These are phyloP conservation scores for Oreochromis mossambicus DNA, from an alignment of 2,797 vertebrate genomes.

Conservation along the genomic window DNA sequence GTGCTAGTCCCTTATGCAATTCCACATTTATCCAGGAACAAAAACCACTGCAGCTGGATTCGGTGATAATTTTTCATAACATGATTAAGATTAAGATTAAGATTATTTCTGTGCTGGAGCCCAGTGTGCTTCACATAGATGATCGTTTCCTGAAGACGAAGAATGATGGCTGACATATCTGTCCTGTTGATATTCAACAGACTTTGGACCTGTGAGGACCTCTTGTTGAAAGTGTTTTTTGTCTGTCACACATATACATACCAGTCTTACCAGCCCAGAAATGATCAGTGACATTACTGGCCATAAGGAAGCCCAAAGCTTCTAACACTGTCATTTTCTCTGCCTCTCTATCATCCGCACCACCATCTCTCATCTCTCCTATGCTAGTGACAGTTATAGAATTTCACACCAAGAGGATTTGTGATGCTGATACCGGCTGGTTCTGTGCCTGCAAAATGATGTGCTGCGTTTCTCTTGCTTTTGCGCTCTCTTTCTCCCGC, in stretches of 20 bases:
- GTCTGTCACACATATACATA: slow-evolving; percentile 15
- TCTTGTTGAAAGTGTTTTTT: neutral
- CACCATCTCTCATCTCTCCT: slow-evolving; percentile 39
- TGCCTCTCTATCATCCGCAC: slow-evolving; percentile 35
- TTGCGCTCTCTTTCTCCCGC: neutral
- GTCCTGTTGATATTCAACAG: neutral
- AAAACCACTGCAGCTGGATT: neutral
- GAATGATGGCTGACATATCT: neutral
- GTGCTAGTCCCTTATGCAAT: neutral
- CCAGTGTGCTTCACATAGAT: neutral
- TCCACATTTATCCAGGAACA: neutral
- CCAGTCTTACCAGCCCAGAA: neutral
- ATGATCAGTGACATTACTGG: slow-evolving; percentile 24
- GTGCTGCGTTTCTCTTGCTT: slow-evolving; percentile 14
- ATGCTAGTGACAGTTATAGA: slow-evolving; percentile 36
- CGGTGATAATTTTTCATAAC: neutral
- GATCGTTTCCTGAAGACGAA: neutral
- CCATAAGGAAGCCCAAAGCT: slow-evolving; percentile 16
- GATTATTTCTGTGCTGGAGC: neutral
- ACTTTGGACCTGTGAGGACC: neutral
- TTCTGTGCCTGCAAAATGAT: slow-evolving; percentile 58
- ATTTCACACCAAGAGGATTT: slow-evolving; percentile 57
- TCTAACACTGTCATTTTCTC: slow-evolving; percentile 36
- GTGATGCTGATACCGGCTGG: slow-evolving; percentile 55
- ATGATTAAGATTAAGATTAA: neutral